phyloP scores from a whole-genome alignment of 1,140 invertebrate genomes.

The Ptiloglossa arizonensis region DNA sequence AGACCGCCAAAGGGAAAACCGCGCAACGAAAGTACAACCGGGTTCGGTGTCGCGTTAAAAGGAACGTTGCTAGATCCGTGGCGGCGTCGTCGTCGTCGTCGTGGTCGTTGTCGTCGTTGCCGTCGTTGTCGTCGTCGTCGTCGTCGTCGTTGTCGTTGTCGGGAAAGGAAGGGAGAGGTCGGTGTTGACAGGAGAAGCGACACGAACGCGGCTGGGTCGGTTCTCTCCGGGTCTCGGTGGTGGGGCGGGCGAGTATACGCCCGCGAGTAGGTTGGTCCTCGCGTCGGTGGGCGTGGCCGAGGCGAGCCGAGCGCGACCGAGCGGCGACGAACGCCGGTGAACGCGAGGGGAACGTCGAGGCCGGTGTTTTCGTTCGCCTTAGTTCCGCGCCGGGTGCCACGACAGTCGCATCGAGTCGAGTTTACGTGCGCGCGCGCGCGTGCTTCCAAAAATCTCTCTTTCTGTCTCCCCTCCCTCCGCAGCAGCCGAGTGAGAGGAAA shows the following conservation, averaged over 20 bases:
- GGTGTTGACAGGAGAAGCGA: conserved; percentile 40
- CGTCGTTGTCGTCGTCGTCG: too few species aligned
- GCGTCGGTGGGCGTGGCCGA: conserved; percentile 67
- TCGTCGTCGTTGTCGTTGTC: too few species aligned
- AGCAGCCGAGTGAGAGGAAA: neutral
- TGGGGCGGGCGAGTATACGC: conserved; percentile 67
- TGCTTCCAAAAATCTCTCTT: conserved; percentile 45
- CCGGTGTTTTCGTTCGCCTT: conserved; percentile 78
- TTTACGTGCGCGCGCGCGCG: conserved; percentile 73
- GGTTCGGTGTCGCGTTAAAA: neutral
- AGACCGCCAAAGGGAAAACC: neutral
- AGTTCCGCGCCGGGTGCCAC: conserved; percentile 81
- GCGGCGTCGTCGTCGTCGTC: neutral
- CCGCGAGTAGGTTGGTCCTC: conserved; percentile 73
- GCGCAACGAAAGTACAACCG: neutral
- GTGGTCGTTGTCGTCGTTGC: too few species aligned
- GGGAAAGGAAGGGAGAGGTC: neutral
- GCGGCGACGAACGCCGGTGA: conserved; percentile 55
- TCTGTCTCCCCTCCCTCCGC: conserved; percentile 7
- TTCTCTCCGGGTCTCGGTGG: too few species aligned
- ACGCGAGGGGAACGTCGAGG: conserved; percentile 72
- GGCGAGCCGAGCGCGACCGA: conserved; percentile 53
- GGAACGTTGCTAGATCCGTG: neutral
- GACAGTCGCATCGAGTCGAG: conserved; percentile 78
- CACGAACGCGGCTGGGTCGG: conserved; percentile 18